Percentiles rank a stretch among this genome's conserved stretches.
phyloP scores from a whole-genome alignment of 1,140 invertebrate species.

The Pinna nobilis region DNA sequence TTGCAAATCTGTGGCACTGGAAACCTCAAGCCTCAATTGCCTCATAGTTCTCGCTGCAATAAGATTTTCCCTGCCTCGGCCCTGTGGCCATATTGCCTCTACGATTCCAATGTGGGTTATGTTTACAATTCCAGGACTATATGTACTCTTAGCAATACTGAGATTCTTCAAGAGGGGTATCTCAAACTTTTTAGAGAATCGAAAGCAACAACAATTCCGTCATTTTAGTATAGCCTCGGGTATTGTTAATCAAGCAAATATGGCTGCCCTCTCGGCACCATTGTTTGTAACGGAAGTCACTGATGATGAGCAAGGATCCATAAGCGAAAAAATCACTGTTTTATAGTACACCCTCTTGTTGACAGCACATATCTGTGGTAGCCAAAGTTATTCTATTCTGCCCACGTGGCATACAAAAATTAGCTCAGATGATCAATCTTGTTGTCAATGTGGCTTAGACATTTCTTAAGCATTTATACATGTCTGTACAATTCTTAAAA shows the following conservation, averaged over 20 bases:
- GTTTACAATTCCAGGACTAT: conserved; percentile 68
- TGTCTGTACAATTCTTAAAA: not conserved
- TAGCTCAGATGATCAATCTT: not conserved
- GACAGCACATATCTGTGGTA: too few relatives aligned
- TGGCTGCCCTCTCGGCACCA: conserved; percentile 68
- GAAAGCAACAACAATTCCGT: conserved; percentile 56
- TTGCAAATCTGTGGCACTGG: conserved; percentile 66
- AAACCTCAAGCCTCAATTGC: conserved; percentile 68
- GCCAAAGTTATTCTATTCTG: too few relatives aligned
- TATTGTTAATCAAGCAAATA: conserved; percentile 67
- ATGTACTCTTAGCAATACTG: conserved; percentile 63
- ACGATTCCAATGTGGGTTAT: conserved; percentile 68
- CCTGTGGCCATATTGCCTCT: conserved; percentile 64
- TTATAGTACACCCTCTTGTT: conserved; percentile 62
- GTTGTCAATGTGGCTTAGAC: not conserved
- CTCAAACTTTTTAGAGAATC: conserved; percentile 54
- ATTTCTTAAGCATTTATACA: not conserved
- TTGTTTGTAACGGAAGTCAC: conserved; percentile 65
- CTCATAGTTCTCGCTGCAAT: conserved; percentile 65
- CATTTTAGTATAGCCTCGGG: conserved; percentile 68
- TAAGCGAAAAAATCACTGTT: conserved; percentile 68
- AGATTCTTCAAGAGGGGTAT: conserved; percentile 51
- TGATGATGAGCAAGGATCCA: conserved; percentile 59
- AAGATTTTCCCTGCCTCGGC: conserved; percentile 65
- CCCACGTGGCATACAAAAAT: not conserved